A percentile compares a stretch with the other conserved stretches of the same genome.
Evolutionary conservation across 1,140 invertebrate species (phyloP).

Genomic region (Cephus cinctus): DNA sequence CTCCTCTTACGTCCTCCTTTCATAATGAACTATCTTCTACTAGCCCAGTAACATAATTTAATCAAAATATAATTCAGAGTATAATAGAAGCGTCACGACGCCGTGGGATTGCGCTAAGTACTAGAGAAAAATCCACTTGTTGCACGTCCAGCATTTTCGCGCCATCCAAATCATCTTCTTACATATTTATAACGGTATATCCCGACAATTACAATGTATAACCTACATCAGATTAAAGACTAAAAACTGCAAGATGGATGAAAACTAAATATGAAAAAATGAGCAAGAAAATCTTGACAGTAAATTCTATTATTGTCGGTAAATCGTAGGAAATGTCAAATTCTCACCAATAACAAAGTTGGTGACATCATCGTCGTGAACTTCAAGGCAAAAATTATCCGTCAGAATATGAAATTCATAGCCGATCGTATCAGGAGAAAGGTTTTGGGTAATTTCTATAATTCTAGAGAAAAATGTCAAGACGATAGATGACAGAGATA

Average conservation of each 20-base stretch:
- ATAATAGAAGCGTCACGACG: neutral
- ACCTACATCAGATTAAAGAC: too few species aligned
- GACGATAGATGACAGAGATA: too few species aligned
- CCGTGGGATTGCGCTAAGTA: neutral
- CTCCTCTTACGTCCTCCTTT: neutral
- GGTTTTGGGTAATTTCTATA: too few species aligned
- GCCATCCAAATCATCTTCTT: conserved; percentile 15
- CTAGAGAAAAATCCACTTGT: conserved; percentile 8
- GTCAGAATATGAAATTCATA: too few species aligned
- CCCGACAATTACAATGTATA: neutral
- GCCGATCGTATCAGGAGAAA: too few species aligned
- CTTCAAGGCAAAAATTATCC: too few species aligned
- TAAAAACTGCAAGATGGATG: too few species aligned
- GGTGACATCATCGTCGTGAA: too few species aligned
- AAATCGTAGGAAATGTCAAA: neutral
- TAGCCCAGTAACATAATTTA: neutral
- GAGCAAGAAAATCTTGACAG: neutral
- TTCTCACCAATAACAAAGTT: too few species aligned
- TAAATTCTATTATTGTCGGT: neutral
- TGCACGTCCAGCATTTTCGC: neutral
- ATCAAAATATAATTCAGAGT: neutral
- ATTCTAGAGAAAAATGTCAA: too few species aligned
- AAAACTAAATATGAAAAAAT: too few species aligned
- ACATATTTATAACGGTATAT: neutral
- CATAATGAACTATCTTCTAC: neutral